Evolutionary conservation across 2,888 invertebrate genomes (phyloP).

Genomic region (Cartodere bifasciata): DNA sequence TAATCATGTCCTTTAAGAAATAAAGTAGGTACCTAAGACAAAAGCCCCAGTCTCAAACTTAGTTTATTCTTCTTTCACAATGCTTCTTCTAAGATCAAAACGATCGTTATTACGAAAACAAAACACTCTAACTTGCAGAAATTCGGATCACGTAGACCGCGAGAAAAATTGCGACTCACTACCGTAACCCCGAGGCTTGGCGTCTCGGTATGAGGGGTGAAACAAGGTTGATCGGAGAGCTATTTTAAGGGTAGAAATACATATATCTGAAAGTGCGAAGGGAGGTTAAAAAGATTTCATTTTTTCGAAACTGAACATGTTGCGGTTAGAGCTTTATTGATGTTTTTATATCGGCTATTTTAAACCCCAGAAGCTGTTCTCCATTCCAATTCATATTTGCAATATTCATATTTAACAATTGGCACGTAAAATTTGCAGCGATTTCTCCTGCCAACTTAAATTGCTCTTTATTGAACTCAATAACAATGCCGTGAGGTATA

Average conservation of each 20-base stretch:
- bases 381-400: too few relatives aligned
- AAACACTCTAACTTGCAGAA: slow-evolving; percentile 26
- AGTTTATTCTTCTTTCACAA: too few relatives aligned
- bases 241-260: slow-evolving; percentile 33
- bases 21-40: too few relatives aligned
- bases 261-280: slow-evolving; percentile 23
- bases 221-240: slow-evolving; percentile 31
- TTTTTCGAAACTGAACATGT: slow-evolving; percentile 35
- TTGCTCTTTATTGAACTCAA: too few relatives aligned
- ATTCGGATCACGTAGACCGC: slow-evolving; percentile 36
- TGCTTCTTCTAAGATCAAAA: slow-evolving; percentile 2
- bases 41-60: too few relatives aligned
- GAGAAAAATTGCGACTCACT: slow-evolving; percentile 38
- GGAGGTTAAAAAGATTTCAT: slow-evolving; percentile 35
- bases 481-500: too few relatives aligned
- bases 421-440: too few relatives aligned
- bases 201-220: slow-evolving; percentile 10
- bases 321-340: slow-evolving; percentile 32
- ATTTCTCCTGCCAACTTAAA: too few relatives aligned
- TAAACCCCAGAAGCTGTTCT: slow-evolving; percentile 22
- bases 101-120: slow-evolving; percentile 23
- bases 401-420: too few relatives aligned
- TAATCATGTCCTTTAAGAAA: too few relatives aligned
- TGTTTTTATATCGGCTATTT: slow-evolving; percentile 30
- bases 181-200: slow-evolving; percentile 27